Evolutionary conservation across 2,797 vertebrate species (phyloP).

Genomic region (Channa striata): DNA sequence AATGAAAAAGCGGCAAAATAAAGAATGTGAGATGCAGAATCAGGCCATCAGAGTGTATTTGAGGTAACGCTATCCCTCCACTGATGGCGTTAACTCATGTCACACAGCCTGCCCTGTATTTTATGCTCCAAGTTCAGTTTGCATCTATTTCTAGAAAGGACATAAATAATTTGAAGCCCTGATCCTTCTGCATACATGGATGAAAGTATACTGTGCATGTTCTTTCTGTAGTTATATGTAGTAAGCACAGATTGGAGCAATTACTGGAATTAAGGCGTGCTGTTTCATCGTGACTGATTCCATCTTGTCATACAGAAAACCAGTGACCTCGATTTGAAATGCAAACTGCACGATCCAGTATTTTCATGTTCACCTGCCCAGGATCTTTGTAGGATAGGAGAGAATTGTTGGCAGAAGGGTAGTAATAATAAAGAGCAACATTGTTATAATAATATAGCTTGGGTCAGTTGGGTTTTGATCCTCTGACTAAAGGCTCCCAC

Average conservation of each 20-base stretch:
- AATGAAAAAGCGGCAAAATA: slow-evolving; percentile 21
- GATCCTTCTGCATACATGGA: slow-evolving; percentile 24
- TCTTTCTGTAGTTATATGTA: slow-evolving; percentile 28
- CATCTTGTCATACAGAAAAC: slow-evolving; percentile 39
- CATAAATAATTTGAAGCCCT: slow-evolving; percentile 63
- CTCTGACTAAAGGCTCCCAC: too few species aligned
- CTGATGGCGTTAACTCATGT: slow-evolving; percentile 14
- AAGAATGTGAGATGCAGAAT: slow-evolving; percentile 20
- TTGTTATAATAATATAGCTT: neutral
- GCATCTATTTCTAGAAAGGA: slow-evolving; percentile 48
- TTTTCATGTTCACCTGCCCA: neutral
- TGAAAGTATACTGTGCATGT: slow-evolving; percentile 29
- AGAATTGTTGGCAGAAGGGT: neutral
- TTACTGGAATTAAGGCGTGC: slow-evolving; percentile 59
- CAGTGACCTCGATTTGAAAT: slow-evolving; percentile 31
- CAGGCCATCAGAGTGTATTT: slow-evolving; percentile 24
- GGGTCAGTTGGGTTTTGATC: neutral
- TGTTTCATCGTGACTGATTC: slow-evolving; percentile 50
- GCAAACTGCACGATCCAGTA: neutral
- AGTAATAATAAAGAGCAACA: neutral
- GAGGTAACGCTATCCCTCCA: slow-evolving; percentile 11
- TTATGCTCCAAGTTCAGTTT: slow-evolving; percentile 27
- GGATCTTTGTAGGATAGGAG: slow-evolving; percentile 5
- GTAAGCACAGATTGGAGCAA: slow-evolving; percentile 31
- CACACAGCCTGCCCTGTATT: slow-evolving; percentile 26